phyloP scores from a whole-genome alignment of 2,888 invertebrate species.

The Hetaerina titia region DNA sequence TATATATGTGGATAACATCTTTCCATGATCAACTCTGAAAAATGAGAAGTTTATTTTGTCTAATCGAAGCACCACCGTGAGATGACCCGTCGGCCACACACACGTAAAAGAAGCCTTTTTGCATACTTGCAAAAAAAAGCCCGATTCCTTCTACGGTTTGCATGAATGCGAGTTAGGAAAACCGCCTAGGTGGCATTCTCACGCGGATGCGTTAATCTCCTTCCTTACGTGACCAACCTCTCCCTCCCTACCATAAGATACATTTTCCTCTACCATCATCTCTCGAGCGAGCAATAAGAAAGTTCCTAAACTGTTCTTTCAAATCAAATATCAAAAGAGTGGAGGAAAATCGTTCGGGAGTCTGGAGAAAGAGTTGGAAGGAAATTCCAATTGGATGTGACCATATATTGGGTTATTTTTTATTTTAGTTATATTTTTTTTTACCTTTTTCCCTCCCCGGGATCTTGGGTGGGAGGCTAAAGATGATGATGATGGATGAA shows the following conservation, averaged over 20 bases:
- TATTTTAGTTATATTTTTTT: neutral
- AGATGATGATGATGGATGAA: neutral
- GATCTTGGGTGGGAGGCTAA: neutral
- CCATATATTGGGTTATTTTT: neutral
- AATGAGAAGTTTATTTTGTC: no score
- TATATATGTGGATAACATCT: no score
- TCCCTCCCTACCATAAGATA: neutral
- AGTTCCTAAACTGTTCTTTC: slow-evolving; percentile 62
- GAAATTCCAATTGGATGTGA: slow-evolving; percentile 17
- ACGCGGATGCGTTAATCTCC: neutral
- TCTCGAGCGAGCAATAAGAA: slow-evolving; percentile 55
- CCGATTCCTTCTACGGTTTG: no score
- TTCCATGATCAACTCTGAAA: no score
- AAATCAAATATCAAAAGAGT: slow-evolving; percentile 58
- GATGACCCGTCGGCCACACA: no score
- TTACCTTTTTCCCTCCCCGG: neutral
- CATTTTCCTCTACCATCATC: neutral
- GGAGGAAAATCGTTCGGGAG: neutral
- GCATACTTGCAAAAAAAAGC: no score
- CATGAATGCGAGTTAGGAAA: neutral
- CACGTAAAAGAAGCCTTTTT: no score
- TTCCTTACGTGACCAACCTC: neutral
- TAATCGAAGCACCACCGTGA: no score
- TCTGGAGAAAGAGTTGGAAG: neutral
- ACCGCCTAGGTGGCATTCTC: neutral